Conservation (phyloP, 2,113 vertebrate species). For the Thalassarche chlororhynchos region DNA sequence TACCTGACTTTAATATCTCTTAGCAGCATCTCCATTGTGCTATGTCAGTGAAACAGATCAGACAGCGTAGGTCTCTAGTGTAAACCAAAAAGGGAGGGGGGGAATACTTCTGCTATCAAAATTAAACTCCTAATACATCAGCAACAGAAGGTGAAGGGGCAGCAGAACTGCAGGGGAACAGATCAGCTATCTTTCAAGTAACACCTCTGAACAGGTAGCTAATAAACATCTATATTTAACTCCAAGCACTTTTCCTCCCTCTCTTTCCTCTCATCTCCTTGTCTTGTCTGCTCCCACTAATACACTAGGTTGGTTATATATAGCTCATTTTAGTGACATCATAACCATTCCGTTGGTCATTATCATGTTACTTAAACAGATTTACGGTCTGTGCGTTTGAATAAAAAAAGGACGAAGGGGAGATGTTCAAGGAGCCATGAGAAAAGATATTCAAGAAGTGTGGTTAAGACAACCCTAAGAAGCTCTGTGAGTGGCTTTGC, state of each 20-base stretch:
- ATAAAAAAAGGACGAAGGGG: not conserved
- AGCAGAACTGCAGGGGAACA: not conserved
- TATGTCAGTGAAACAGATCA: conserved; percentile 39
- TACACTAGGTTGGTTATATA: conserved; percentile 44
- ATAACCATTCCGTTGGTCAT: conserved; percentile 52
- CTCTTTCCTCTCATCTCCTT: conserved; percentile 13
- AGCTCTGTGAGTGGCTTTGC: not conserved
- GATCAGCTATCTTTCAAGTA: not conserved
- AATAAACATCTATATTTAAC: conserved; percentile 45
- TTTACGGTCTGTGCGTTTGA: not conserved
- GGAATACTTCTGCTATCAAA: not conserved
- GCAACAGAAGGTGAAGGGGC: not conserved
- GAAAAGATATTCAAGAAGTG: not conserved
- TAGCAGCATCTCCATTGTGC: conserved; percentile 23
- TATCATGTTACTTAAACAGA: conserved; percentile 61
- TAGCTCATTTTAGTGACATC: conserved; percentile 61
- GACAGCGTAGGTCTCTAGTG: not conserved
- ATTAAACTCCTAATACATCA: conserved; percentile 19
- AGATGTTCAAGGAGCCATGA: not conserved
- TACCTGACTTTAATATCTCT: conserved; percentile 48
- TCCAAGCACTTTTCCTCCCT: not conserved
- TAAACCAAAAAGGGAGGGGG: not conserved
- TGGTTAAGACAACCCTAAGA: not conserved
- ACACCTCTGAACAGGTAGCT: not conserved
- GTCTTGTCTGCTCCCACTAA: conserved; percentile 22